Evolutionary conservation across 2,797 vertebrate species (phyloP), one percentile per base, ranked within the genome.

Genomic region (Malurus leucopterus): DNA sequence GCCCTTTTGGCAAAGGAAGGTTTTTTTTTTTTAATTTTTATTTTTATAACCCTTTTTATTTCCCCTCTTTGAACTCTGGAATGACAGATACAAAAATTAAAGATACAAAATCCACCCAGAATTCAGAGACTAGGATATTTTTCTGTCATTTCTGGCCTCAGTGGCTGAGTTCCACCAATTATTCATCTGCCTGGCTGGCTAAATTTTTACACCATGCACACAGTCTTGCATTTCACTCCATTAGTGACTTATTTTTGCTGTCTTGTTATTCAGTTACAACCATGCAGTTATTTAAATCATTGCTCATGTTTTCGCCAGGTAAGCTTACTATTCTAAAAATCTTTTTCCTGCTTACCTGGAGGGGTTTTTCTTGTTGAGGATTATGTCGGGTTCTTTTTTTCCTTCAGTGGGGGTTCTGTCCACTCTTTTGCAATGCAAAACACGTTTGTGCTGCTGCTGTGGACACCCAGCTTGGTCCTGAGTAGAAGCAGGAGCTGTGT

Each of bases 281-380:
- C 61, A 13, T 15, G 40, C 44, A 80, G 55, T 23, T 65, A 27
- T 51, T 68, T 78, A 84, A 87, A 29, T 88, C 57, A 54, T n/a
- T 61, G 86, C 67, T 86, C 53, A 19, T 76, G 53, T 81, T 91
- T 92, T 92, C 92, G 38, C 49, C 61, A 71, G 38, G 64, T 82
- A 93, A 86, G 64, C 46, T 91, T 73, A 61, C 89, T 94, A 81
- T 67, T 70, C 68, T 61, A 54, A 86, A 93, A 88, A 63, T 44
- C 32, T 50, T 86, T 69, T 70, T 76, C 53, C 38, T 53, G 74
- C 41, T 88, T 87, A 87, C 82, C 73, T 86, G 49, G 50, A 84
- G 15, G 30, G n/a, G 2, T 0, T 59, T 88, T 89, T 83, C 38
- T 83, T 68, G 24, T 62, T 47, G 50, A 76, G 40, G 50, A 76